These are phyloP conservation scores for Seriola quinqueradiata DNA, from an alignment of 2,113 vertebrate genomes.

Conservation along the genomic window DNA sequence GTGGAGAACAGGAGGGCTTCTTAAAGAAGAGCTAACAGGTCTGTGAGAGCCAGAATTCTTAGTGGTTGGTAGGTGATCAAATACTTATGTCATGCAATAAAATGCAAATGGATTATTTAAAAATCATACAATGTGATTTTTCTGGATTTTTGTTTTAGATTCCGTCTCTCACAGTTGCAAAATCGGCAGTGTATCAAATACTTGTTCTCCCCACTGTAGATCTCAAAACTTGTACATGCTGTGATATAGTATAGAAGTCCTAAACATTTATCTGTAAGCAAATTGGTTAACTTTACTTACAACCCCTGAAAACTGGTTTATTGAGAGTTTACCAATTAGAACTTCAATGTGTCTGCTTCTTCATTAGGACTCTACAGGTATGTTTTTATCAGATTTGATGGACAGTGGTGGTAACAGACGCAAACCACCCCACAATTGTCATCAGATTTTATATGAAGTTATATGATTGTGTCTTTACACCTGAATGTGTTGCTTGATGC, in stretches of 20 bases:
- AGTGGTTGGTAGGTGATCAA: no score
- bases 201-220: neutral
- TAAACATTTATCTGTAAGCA: neutral
- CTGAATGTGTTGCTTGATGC: neutral
- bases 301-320: neutral
- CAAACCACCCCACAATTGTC: slow-evolving; percentile 2
- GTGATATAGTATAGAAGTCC: neutral
- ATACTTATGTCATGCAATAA: no score
- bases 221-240: neutral
- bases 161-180: no score
- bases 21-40: no score
- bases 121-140: no score
- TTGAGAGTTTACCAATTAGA: neutral
- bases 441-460: neutral
- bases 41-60: no score
- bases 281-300: neutral
- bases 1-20: no score
- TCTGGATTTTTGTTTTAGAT: no score
- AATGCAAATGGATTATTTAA: no score
- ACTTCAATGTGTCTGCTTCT: neutral
- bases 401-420: neutral
- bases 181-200: no score
- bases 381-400: slow-evolving; percentile 19
- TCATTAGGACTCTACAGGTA: neutral
- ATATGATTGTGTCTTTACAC: neutral